Evolutionary conservation across 2,888 invertebrate genomes (phyloP), one percentile per base, ranked within the genome.

Genomic region (Ramazzottius varieornatus): DNA sequence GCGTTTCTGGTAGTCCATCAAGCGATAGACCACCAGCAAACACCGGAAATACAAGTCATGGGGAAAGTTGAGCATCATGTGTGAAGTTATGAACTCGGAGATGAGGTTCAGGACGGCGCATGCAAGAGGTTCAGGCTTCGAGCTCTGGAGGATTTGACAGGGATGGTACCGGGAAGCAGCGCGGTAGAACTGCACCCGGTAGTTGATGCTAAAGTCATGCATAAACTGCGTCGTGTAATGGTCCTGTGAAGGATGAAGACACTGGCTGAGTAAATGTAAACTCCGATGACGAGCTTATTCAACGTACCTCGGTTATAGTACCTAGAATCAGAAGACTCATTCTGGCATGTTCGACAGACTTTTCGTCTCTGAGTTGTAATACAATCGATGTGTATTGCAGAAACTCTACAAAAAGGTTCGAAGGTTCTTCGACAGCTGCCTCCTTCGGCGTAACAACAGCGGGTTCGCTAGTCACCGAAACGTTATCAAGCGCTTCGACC

Each of bases 211-310:
- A 24, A 54, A 54, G 54, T 54, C 54, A 54, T 54, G 54, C 54
- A 54, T 54, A 54, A 54, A 54, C 29, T 54, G 54, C 54, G 54
- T 54, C 54, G 54, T 54, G 54, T 54, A 54, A 54, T 54, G 54
- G 54, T 54, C 54, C 54, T 54, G 54, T n/a, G n/a, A n/a, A n/a
- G n/a, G n/a, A n/a, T n/a, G n/a, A n/a, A n/a, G n/a, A n/a, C n/a
- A n/a, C n/a, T n/a, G n/a, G n/a, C n/a, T n/a, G n/a, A n/a, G n/a
- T n/a, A n/a, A n/a, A n/a, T n/a, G n/a, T n/a, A n/a, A n/a, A n/a
- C n/a, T n/a, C n/a, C n/a, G n/a, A n/a, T n/a, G n/a, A n/a, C n/a
- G n/a, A n/a, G n/a, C n/a, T n/a, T n/a, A n/a, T n/a, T n/a, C n/a
- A n/a, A 24, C 20, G 20, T 54, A 54, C 54, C 54, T 54, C 54